Percentiles rank a stretch among this genome's conserved stretches.
These are phyloP conservation scores for Protaetia brevitarsis DNA, from an alignment of 1,140 invertebrate species.

Conservation along the genomic window DNA sequence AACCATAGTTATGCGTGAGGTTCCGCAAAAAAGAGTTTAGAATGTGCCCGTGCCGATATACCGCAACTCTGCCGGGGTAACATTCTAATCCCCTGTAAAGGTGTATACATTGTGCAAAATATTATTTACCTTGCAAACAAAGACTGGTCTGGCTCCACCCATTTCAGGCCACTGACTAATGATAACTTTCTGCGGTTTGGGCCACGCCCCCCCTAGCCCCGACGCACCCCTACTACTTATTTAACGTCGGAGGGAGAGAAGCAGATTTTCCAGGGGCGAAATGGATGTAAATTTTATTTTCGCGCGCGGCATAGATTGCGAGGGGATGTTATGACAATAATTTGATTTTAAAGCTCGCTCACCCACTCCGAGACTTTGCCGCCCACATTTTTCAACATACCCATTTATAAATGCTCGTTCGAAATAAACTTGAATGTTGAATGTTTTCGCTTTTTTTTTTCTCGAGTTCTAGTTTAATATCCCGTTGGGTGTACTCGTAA, in stretches of 20 bases:
- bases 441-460: no score
- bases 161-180: slow-evolving; percentile 47
- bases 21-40: slow-evolving; percentile 33
- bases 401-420: no score
- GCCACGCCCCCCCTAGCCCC: slow-evolving; percentile 31
- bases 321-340: slow-evolving; percentile 22
- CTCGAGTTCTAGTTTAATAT: no score
- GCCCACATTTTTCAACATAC: not conserved
- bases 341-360: slow-evolving; percentile 15
- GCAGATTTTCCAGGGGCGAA: not conserved
- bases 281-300: slow-evolving; percentile 21
- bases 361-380: not conserved
- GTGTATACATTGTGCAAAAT: slow-evolving; percentile 50
- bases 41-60: slow-evolving; percentile 27
- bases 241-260: not conserved
- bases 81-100: slow-evolving; percentile 44
- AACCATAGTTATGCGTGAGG: slow-evolving; percentile 46
- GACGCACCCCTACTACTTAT: not conserved
- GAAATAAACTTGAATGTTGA: no score
- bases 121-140: slow-evolving; percentile 50
- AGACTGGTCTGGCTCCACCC: slow-evolving; percentile 43
- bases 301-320: slow-evolving; percentile 1
- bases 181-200: slow-evolving; percentile 38
- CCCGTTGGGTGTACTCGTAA: no score
- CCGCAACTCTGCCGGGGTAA: slow-evolving; percentile 23